Evolutionary conservation across 2,888 invertebrate genomes (phyloP).

Genomic region (Piscicola geometra): DNA sequence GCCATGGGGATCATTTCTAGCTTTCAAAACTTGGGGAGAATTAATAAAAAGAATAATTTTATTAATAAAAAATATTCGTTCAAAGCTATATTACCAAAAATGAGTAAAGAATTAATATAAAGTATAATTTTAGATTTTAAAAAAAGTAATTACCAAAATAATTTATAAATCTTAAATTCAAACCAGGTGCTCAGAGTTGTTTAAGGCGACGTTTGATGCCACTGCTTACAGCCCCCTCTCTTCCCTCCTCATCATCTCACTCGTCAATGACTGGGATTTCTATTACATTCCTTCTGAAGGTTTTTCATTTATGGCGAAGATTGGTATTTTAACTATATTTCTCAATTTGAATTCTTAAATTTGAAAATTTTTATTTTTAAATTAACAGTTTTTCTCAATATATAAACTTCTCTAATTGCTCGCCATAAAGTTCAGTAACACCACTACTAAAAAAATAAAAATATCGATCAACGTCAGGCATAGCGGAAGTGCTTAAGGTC

Average conservation of each 20-base stretch:
- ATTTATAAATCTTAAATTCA: not conserved
- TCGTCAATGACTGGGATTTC: conserved; percentile 45
- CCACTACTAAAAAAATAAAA: not conserved
- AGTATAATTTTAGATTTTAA: not conserved
- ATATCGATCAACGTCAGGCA: conserved; percentile 36
- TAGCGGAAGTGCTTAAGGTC: conserved; percentile 40
- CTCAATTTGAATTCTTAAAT: too few relatives aligned
- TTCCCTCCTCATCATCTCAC: conserved; percentile 42
- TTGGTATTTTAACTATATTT: too few relatives aligned
- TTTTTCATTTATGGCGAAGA: too few relatives aligned
- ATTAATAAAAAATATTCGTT: too few relatives aligned
- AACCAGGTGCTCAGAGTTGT: conserved; percentile 36
- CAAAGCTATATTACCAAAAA: too few relatives aligned
- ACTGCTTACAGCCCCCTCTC: conserved; percentile 37
- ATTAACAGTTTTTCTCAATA: not conserved
- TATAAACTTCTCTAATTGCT: not conserved
- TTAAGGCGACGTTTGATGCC: conserved; percentile 43
- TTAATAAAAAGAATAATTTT: too few relatives aligned
- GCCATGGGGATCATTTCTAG: too few relatives aligned
- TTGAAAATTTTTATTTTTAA: too few relatives aligned
- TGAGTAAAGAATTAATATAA: too few relatives aligned
- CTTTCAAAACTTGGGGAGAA: too few relatives aligned
- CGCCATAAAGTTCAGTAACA: not conserved
- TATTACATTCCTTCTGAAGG: conserved; percentile 42
- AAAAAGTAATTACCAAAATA: conserved; percentile 10